Conservation (phyloP, 2,888 invertebrate genomes). For the Cabera pusaria region DNA sequence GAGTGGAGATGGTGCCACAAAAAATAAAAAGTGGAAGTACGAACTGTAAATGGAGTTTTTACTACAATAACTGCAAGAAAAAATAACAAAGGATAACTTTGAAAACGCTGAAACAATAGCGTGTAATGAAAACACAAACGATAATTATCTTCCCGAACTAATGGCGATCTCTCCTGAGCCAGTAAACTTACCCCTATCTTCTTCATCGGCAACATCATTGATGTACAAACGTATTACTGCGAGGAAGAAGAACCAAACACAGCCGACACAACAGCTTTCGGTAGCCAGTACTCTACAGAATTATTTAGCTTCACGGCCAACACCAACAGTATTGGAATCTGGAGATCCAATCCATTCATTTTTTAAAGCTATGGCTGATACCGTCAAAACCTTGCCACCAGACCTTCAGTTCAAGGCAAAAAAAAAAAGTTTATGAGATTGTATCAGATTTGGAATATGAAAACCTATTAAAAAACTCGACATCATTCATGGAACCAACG, state of each 20-base stretch:
- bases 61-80: too few species aligned
- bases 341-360: neutral
- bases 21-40: neutral
- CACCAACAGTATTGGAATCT: neutral
- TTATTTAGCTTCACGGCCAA: neutral
- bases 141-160: neutral
- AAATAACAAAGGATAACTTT: neutral
- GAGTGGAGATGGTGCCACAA: too few species aligned
- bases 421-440: too few species aligned
- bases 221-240: neutral
- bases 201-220: neutral
- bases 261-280: neutral
- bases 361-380: neutral
- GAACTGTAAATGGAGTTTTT: neutral
- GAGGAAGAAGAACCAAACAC: neutral
- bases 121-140: neutral
- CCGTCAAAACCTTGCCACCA: neutral
- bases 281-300: neutral
- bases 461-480: too few species aligned
- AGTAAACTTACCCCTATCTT: neutral
- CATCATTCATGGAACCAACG: too few species aligned
- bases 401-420: neutral
- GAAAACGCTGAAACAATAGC: too few species aligned
- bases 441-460: too few species aligned
- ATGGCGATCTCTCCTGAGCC: neutral